These are phyloP conservation scores for Nymphicus hollandicus DNA, from an alignment of 2,113 vertebrate genomes.

Conservation along the genomic window DNA sequence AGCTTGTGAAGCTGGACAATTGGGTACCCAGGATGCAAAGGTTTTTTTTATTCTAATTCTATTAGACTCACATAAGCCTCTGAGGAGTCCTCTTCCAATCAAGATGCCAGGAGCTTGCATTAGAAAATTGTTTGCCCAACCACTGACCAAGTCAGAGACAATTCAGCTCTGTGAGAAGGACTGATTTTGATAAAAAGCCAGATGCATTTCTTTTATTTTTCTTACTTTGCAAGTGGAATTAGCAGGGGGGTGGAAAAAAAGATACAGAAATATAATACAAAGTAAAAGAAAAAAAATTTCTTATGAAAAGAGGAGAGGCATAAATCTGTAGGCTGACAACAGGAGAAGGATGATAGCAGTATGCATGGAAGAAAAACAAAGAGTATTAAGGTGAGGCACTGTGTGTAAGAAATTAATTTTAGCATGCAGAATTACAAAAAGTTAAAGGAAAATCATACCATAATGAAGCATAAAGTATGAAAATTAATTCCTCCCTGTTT, in stretches of 20 bases:
- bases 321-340: not conserved
- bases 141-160: not conserved
- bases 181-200: not conserved
- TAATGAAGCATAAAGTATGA: not conserved
- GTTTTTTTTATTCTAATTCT: not conserved
- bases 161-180: not conserved
- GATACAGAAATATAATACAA: not conserved
- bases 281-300: not conserved
- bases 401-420: not conserved
- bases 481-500: not conserved
- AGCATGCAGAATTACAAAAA: not conserved
- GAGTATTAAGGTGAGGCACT: not conserved
- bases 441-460: not conserved
- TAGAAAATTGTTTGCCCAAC: not conserved
- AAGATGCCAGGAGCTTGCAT: not conserved
- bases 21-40: not conserved
- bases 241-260: not conserved
- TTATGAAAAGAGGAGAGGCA: not conserved
- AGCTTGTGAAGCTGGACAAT: not conserved
- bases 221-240: not conserved
- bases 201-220: not conserved
- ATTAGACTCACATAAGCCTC: not conserved
- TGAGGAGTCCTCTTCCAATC: not conserved
- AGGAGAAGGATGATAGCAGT: not conserved
- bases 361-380: not conserved